Base-by-base conservation (phyloP, 2,888 invertebrate species). In the Germaria angustata region DNA sequence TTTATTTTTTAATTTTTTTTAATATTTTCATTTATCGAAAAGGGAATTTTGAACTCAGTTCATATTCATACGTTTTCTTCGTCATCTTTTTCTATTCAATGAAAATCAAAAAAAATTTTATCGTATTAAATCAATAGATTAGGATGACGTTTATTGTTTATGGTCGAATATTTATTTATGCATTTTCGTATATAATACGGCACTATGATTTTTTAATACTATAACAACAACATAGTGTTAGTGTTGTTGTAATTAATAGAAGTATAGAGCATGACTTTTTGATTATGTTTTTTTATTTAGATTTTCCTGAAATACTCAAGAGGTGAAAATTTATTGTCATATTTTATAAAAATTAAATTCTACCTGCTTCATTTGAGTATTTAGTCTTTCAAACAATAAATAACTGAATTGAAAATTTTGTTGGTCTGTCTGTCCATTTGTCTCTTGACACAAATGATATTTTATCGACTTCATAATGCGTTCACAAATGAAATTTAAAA, bases 91-190 rank as follows among this genome's bases (percentile, higher is more conserved):
- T 63, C 57, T 46, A 36, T 75, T 53, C 68, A 53, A 61, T 46
- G 15, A 11, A n/a, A 36, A 51, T 24, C 6, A 17, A 46, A 65
- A 79, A 59, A 61, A 66, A 49, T 61, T 57, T 80, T 80, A 72
- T 72, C 75, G 28, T 69, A 17, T 75, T 78, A 77, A 80, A 84
- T 80, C 73, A 80, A 49, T 53, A 34, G 75, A 82, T 78, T 65
- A 71, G 22, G 39, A 46, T 81, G 80, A 81, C 84, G 81, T 79
- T 82, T 79, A 84, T 71, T 81, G 49, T 65, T 36, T 39, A 28
- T 46, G 32, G 53, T 72, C 15, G 36, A 9, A 63, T 59, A 68
- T 34, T 69, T 65, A 73, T 69, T 28, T 28, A 28, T 28, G 28
- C 28, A 5, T 3, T 6, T n/a, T n/a, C n/a, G n/a, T n/a, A n/a